Base-by-base conservation (phyloP, 2,113 vertebrate species). In the Melanerpes formicivorus region DNA sequence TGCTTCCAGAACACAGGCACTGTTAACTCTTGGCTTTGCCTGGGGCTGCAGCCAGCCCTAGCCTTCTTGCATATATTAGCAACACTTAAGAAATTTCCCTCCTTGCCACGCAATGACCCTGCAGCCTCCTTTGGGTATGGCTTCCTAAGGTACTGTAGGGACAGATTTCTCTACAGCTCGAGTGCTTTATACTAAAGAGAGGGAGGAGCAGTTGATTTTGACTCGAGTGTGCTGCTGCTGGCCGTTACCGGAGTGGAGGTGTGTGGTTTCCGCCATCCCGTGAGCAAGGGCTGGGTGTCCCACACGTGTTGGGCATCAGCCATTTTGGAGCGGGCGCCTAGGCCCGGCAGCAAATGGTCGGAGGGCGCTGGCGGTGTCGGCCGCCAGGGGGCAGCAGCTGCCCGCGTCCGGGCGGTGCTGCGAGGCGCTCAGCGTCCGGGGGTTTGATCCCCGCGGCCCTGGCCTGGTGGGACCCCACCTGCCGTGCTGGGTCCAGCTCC, bases 251-350 rank as follows among this genome's bases (percentile, higher is more conserved):
- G 27, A 4, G 7, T 18, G 4, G 10, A 27, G 15, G 13, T 2
- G 3, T 3, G 34, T 13, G 18, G 10, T 18, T 1, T 2, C 6
- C 4, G 8, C 1, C 8, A 0, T 3, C 18, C 29, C 37, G 1
- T 2, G 3, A 6, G 27, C 32, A 1, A 2, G 42, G 14, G 23
- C 8, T 18, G 3, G 13, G 6, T 18, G 48, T 27, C 50, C 23
- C 11, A 8, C 75, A 42, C 8, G 13, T 18, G 13, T 18, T 10
- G 21, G 12, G 14, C 75, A 87, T 80, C 96, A 95, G 97, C 97
- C 98, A 97, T 98, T 95, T 98, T 97, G 83, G 77, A 65, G 66
- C 44, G 48, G 40, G 10, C 8, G 2, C 3, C 1, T 8, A 6
- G 12, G 11, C 54, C 80, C 50, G 77, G 44, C 92, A 91, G 96